Base-by-base conservation (phyloP, 2,888 invertebrate genomes). In the Alcis repandata region DNA sequence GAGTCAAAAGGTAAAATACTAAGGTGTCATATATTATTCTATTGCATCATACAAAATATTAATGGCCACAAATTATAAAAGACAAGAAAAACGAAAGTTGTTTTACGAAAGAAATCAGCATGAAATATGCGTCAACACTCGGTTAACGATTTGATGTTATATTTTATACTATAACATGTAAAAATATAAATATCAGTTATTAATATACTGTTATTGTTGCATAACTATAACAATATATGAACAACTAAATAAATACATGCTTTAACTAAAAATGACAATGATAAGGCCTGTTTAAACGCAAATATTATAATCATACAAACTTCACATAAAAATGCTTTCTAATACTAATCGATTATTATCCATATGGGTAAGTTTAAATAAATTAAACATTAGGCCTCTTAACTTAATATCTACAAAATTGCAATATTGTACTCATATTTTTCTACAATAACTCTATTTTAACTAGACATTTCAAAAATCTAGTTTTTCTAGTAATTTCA, bases 371-470 rank as follows among this genome's bases (percentile, higher is more conserved):
- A 62, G 76, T 75, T 72, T 49, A 11, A 85, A 83, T 84, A 83
- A 84, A 84, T 86, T 84, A 66, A 56, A 79, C 63, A 77, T 72
- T 83, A 86, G 82, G 83, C 83, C 82, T 80, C 83, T 73, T 80
- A 85, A 80, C 69, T 77, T 74, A 77, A 69, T 75, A 74, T 74
- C 76, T 76, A 81, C 75, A 70, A 75, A 85, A 86, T 86, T 85
- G 82, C 80, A 81, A 87, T 88, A 89, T 91, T 91, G 91, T 91
- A 92, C 90, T 91, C 85, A 76, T 78, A 82, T 80, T 67, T 32
- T 33, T 74, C 83, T 87, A 85, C 76, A 76, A 76, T 82, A 83
- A 54, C 70, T 65, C 17, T 54, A 72, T 79, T 80, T 82, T 59
- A 59, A 56, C 27, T 60, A 56, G 46, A 59, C 13, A 33, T 41